These are phyloP conservation scores for Nematolebias whitei DNA, from an alignment of 2,113 vertebrate species.

Conservation along the genomic window DNA sequence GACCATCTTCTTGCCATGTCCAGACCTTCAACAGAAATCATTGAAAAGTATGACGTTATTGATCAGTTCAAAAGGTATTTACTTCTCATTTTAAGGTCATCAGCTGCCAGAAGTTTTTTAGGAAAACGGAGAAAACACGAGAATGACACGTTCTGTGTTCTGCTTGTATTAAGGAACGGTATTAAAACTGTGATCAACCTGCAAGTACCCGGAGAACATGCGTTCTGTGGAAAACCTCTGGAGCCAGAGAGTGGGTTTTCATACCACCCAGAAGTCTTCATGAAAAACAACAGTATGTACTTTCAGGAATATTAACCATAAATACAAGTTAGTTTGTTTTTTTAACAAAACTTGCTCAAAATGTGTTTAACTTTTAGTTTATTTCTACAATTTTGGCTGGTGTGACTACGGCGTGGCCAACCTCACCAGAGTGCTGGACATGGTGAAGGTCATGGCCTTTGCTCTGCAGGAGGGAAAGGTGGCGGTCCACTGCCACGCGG, in stretches of 20 bases:
- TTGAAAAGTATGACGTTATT: slow-evolving; percentile 89
- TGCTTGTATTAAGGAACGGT: slow-evolving; percentile 77
- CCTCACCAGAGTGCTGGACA: slow-evolving; percentile 88
- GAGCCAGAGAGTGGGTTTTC: slow-evolving; percentile 92
- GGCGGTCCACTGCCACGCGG: slow-evolving; percentile 92
- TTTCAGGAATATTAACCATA: slow-evolving; percentile 11
- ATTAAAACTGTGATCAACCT: slow-evolving; percentile 95
- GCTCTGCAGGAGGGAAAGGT: slow-evolving; percentile 92
- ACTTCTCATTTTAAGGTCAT: not conserved
- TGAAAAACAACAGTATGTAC: slow-evolving; percentile 91
- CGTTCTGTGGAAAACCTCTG: slow-evolving; percentile 89
- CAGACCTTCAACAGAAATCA: slow-evolving; percentile 90
- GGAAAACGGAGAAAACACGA: not conserved
- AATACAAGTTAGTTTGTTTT: not conserved
- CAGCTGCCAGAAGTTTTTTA: not conserved
- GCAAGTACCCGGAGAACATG: slow-evolving; percentile 93
- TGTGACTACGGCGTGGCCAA: slow-evolving; percentile 92
- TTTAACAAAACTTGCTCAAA: not conserved
- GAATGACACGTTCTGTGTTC: not conserved
- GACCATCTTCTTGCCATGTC: slow-evolving; percentile 91
- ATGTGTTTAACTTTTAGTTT: slow-evolving; percentile 81
- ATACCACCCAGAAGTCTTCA: slow-evolving; percentile 91
- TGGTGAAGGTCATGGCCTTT: slow-evolving; percentile 94
- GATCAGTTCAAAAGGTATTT: slow-evolving; percentile 90
- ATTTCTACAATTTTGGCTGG: slow-evolving; percentile 97